A percentile compares a stretch with the other conserved stretches of the same genome.
Conservation (phyloP, 1,140 invertebrate species). For the Idris sp. region DNA sequence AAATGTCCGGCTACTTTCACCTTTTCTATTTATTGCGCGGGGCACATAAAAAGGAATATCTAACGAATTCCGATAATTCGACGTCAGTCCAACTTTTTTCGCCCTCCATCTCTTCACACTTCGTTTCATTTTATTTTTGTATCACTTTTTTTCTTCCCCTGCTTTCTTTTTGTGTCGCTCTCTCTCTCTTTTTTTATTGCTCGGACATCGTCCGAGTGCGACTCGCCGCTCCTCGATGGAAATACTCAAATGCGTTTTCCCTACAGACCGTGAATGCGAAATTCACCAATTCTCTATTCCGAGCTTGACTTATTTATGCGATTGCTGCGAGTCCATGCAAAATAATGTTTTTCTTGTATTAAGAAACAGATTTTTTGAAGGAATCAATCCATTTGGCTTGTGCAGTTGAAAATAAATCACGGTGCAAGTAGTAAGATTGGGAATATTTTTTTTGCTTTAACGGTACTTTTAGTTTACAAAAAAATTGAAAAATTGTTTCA, state of each 20-base stretch:
- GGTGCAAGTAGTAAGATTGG: too few species aligned
- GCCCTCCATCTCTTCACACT: conserved; percentile 41
- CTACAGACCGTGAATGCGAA: conserved; percentile 71
- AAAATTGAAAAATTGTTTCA: too few species aligned
- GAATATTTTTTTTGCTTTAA: too few species aligned
- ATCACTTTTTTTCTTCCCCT: conserved; percentile 38
- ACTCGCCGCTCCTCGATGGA: conserved; percentile 38
- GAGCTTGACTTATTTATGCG: conserved; percentile 74
- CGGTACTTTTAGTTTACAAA: too few species aligned
- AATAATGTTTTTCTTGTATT: conserved; percentile 68
- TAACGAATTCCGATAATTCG: conserved; percentile 77
- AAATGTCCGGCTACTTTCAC: conserved; percentile 59
- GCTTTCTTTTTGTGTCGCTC: conserved; percentile 11
- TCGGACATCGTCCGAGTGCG: conserved; percentile 64
- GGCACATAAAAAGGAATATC: conserved; percentile 77
- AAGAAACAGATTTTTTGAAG: conserved; percentile 44
- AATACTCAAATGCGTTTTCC: conserved; percentile 67
- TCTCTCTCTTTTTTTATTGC: conserved; percentile 30
- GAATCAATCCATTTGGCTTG: conserved; percentile 17
- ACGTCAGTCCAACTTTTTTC: conserved; percentile 56
- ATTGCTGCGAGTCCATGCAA: conserved; percentile 67
- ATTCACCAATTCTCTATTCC: conserved; percentile 66
- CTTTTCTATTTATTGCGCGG: conserved; percentile 72
- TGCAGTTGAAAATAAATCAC: too few species aligned
- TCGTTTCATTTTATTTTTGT: conserved; percentile 57